These are phyloP conservation scores for Solea solea DNA, from an alignment of 2,113 vertebrate genomes.

Conservation along the genomic window DNA sequence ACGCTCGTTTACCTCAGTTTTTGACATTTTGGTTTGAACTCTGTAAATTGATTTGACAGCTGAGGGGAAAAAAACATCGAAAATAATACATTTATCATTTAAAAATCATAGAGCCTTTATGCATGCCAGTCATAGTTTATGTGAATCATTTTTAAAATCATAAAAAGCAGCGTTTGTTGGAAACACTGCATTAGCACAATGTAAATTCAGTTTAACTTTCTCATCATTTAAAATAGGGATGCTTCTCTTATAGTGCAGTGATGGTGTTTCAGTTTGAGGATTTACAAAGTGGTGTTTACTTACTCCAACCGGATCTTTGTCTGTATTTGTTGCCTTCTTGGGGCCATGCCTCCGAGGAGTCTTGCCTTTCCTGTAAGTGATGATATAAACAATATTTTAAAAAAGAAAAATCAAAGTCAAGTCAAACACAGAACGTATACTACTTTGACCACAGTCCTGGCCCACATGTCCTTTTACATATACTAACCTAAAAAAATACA, in stretches of 20 bases:
- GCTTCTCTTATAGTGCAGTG: neutral
- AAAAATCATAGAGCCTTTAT: too few species aligned
- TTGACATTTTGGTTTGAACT: neutral
- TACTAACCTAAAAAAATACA: too few species aligned
- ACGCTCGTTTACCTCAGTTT: neutral
- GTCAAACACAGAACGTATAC: neutral
- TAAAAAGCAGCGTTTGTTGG: too few species aligned
- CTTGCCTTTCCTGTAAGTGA: constrained; percentile 76
- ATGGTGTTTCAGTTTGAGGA: neutral
- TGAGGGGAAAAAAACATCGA: neutral
- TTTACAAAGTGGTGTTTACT: constrained; percentile 46
- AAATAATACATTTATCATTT: neutral
- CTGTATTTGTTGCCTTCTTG: constrained; percentile 80
- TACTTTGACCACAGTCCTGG: neutral
- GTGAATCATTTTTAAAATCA: too few species aligned
- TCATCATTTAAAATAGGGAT: neutral
- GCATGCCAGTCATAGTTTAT: too few species aligned
- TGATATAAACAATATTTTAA: neutral
- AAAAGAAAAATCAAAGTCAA: neutral
- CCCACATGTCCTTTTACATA: too few species aligned
- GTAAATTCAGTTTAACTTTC: neutral
- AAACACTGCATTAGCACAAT: too few species aligned
- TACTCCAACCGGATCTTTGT: constrained; percentile 88
- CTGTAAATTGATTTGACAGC: too few species aligned
- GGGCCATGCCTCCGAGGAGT: constrained; percentile 78